A percentile compares a stretch with the other conserved stretches of the same genome.
These are phyloP conservation scores for Potamilus streckersoni DNA, from an alignment of 1,140 invertebrate genomes.

Conservation along the genomic window DNA sequence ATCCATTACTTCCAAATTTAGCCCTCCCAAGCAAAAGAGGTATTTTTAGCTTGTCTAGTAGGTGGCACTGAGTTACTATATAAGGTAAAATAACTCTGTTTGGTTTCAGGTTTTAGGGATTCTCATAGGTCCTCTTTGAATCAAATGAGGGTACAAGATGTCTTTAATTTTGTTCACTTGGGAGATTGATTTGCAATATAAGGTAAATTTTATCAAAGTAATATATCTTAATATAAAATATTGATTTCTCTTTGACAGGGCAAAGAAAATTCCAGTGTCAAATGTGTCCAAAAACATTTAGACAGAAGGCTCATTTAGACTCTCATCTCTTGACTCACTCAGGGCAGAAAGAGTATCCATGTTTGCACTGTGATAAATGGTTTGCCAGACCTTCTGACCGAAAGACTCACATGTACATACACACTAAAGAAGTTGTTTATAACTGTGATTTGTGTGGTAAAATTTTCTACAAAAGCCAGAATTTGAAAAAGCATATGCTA, in stretches of 20 bases:
- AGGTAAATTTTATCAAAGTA: no score
- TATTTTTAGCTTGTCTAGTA: no score
- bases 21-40: no score
- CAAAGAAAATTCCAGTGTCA: slow-evolving; percentile 70
- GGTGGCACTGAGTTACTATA: no score
- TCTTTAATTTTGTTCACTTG: no score
- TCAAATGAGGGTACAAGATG: no score
- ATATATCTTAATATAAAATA: no score
- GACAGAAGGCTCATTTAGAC: slow-evolving; percentile 70
- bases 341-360: slow-evolving; percentile 69
- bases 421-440: slow-evolving; percentile 42
- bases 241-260: slow-evolving; percentile 32
- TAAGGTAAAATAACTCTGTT: no score
- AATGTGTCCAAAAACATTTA: slow-evolving; percentile 72
- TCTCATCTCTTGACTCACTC: slow-evolving; percentile 70
- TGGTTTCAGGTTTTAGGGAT: no score
- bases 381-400: slow-evolving; percentile 44
- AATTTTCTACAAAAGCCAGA: slow-evolving; percentile 49
- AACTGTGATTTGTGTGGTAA: slow-evolving; percentile 34
- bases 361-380: slow-evolving; percentile 68
- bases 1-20: no score
- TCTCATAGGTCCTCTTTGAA: no score
- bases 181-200: no score
- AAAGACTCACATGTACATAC: slow-evolving; percentile 43
- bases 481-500: slow-evolving; percentile 69